Conservation (phyloP, 2,888 invertebrate species). For the Torymus tubicola region DNA sequence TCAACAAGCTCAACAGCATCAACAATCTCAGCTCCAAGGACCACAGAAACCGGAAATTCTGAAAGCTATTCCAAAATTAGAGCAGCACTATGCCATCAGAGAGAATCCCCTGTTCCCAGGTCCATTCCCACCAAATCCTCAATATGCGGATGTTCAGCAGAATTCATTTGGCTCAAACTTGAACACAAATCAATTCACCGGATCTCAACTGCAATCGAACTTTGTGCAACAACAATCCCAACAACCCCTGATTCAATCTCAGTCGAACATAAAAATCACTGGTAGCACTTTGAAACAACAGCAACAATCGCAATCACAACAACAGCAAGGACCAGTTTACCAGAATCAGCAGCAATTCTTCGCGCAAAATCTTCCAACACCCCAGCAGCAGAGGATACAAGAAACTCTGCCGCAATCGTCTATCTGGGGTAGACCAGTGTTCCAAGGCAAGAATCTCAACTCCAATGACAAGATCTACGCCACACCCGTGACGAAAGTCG, state of each 20-base stretch:
- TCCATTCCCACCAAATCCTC: slow-evolving; percentile 71
- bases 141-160: slow-evolving; percentile 59
- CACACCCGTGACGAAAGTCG: slow-evolving; percentile 69
- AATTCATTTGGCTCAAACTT: slow-evolving; percentile 53
- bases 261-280: slow-evolving; percentile 60
- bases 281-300: slow-evolving; percentile 55
- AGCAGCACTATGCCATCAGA: slow-evolving; percentile 81
- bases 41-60: slow-evolving; percentile 79
- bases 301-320: slow-evolving; percentile 67
- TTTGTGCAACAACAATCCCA: slow-evolving; percentile 61
- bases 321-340: slow-evolving; percentile 67
- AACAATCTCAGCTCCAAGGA: slow-evolving; percentile 72
- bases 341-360: slow-evolving; percentile 70
- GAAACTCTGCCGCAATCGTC: slow-evolving; percentile 72
- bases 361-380: slow-evolving; percentile 65
- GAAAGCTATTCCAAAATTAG: slow-evolving; percentile 86
- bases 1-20: slow-evolving; percentile 73
- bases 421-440: slow-evolving; percentile 70
- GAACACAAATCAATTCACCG: slow-evolving; percentile 53
- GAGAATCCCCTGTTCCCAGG: slow-evolving; percentile 75
- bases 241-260: slow-evolving; percentile 52
- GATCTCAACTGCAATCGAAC: slow-evolving; percentile 64
- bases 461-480: slow-evolving; percentile 71
- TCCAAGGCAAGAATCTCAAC: slow-evolving; percentile 59
- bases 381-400: slow-evolving; percentile 71